Percentiles rank a stretch among this genome's conserved stretches.
Conservation (phyloP, 2,113 vertebrate species). For the Hydrochoerus hydrochaeris region DNA sequence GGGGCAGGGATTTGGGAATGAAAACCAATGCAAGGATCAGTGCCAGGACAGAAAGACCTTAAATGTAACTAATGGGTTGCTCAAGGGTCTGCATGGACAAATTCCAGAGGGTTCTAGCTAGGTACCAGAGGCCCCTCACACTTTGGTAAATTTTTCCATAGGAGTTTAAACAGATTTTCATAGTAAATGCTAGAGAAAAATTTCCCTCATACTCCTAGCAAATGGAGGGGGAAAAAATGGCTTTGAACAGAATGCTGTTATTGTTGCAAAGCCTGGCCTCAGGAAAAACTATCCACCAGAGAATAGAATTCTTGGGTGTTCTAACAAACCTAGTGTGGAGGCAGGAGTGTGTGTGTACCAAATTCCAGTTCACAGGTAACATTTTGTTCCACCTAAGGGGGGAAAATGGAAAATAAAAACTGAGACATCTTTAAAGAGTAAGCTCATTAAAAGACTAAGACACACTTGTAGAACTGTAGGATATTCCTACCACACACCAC, state of each 20-base stretch:
- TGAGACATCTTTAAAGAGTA: neutral
- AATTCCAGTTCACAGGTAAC: neutral
- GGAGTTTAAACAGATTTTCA: neutral
- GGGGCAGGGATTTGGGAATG: neutral
- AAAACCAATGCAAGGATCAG: too few species aligned
- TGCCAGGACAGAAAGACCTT: neutral
- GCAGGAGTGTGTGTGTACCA: neutral
- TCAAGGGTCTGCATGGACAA: neutral
- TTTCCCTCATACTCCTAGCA: neutral
- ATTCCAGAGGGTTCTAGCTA: neutral
- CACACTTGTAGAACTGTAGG: neutral
- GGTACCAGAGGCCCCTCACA: neutral
- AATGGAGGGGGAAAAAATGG: neutral
- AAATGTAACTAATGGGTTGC: neutral
- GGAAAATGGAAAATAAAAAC: neutral
- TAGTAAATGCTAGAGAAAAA: neutral
- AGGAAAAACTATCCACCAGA: neutral
- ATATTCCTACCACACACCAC: neutral
- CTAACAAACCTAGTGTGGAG: neutral
- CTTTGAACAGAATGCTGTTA: neutral
- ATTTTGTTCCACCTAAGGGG: neutral
- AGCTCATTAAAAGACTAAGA: neutral
- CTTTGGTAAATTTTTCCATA: neutral
- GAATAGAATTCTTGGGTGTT: neutral
- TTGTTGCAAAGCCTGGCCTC: neutral